Evolutionary conservation across 2,888 invertebrate genomes (phyloP).

Genomic region (Athalia cordata): DNA sequence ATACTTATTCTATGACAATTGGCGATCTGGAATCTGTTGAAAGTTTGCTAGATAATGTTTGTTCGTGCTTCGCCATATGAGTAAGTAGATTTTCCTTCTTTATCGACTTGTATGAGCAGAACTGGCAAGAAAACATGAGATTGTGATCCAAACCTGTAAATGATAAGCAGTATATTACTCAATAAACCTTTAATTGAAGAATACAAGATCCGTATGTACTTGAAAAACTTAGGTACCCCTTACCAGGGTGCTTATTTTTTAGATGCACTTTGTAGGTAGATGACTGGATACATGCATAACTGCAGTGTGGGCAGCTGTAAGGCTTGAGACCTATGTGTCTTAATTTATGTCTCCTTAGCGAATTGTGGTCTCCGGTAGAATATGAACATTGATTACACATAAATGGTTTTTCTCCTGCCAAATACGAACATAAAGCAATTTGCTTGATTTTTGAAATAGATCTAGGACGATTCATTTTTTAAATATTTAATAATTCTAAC

Average conservation of each 20-base stretch:
- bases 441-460: neutral
- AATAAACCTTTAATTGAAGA: slow-evolving; percentile 13
- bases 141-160: slow-evolving; percentile 75
- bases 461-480: neutral
- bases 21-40: slow-evolving; percentile 5
- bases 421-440: slow-evolving; percentile 13
- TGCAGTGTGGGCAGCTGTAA: slow-evolving; percentile 87
- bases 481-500: slow-evolving; percentile 47
- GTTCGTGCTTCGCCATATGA: slow-evolving; percentile 73
- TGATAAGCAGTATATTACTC: neutral
- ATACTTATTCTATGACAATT: slow-evolving; percentile 21
- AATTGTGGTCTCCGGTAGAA: slow-evolving; percentile 86
- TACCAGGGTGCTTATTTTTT: slow-evolving; percentile 84
- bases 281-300: slow-evolving; percentile 88
- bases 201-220: neutral
- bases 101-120: slow-evolving; percentile 80
- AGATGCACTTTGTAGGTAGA: slow-evolving; percentile 86
- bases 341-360: slow-evolving; percentile 86
- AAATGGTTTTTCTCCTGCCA: slow-evolving; percentile 84
- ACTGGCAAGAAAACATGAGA: slow-evolving; percentile 78
- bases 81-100: slow-evolving; percentile 79
- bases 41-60: slow-evolving; percentile 23
- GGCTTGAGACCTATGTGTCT: slow-evolving; percentile 84
- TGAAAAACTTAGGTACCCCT: neutral
- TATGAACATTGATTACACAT: slow-evolving; percentile 84